phyloP scores from a whole-genome alignment of 2,113 vertebrate species.

The Castor canadensis region DNA sequence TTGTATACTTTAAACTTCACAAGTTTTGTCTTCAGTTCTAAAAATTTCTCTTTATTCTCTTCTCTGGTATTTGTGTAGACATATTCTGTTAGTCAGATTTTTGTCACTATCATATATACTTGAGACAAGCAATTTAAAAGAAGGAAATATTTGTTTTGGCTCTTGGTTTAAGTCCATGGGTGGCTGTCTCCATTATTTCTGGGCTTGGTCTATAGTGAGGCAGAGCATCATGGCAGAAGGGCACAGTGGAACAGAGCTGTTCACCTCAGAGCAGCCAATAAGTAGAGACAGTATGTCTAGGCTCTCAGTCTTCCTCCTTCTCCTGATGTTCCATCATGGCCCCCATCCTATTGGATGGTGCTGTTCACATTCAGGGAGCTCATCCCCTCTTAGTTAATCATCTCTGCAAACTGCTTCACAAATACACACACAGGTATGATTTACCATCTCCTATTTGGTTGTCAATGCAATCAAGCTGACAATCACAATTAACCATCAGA shows the following conservation, averaged over 20 bases:
- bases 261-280: background rate
- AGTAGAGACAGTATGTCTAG: background rate
- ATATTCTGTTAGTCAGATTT: background rate
- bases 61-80: background rate
- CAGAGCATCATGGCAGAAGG: too few species aligned
- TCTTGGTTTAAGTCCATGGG: background rate
- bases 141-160: background rate
- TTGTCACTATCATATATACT: background rate
- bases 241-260: background rate
- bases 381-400: background rate
- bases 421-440: background rate
- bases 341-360: background rate
- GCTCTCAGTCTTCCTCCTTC: background rate
- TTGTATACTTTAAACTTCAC: background rate
- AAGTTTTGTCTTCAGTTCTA: background rate
- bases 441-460: background rate
- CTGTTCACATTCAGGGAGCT: background rate
- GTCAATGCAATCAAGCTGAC: background rate
- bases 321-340: background rate
- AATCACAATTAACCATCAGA: background rate
- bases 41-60: background rate
- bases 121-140: background rate
- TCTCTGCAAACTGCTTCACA: background rate
- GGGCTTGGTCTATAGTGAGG: too few species aligned
- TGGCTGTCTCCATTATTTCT: too few species aligned